phyloP scores from a whole-genome alignment of 2,888 invertebrate species.

The Acronicta leporina region DNA sequence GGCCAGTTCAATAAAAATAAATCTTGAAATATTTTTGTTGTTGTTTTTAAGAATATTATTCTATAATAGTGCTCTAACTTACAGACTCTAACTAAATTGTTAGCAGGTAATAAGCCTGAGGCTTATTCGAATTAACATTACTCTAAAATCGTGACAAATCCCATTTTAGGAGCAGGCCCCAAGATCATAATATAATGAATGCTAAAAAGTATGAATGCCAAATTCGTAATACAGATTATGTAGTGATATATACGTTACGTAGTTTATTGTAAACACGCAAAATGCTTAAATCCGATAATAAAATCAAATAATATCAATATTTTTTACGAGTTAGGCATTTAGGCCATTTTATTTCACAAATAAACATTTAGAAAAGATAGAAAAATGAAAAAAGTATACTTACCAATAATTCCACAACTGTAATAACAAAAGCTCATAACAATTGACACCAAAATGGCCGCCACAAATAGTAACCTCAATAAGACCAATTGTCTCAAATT shows the following conservation, averaged over 20 bases:
- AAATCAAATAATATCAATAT: constrained; percentile 10
- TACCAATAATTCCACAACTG: constrained; percentile 5
- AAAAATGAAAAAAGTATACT: too few species aligned
- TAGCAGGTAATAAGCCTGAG: too few species aligned
- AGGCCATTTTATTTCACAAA: constrained; percentile 7
- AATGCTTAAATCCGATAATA: constrained; percentile 7
- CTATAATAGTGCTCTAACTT: too few species aligned
- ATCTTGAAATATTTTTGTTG: too few species aligned
- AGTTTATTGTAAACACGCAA: too few species aligned
- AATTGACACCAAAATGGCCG: constrained; percentile 33
- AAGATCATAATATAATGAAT: not conserved
- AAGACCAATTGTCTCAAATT: constrained; percentile 62
- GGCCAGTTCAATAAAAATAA: not conserved
- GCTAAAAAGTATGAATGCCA: not conserved
- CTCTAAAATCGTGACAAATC: not conserved
- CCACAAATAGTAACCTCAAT: constrained; percentile 33
- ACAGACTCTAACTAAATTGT: too few species aligned
- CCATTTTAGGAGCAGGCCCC: not conserved
- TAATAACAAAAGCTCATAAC: constrained; percentile 42
- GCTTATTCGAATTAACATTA: too few species aligned
- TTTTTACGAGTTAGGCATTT: constrained; percentile 13
- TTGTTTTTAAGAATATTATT: not conserved
- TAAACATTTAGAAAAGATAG: too few species aligned
- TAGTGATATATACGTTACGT: not conserved
- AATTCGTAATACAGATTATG: too few species aligned